phyloP scores from a whole-genome alignment of 2,797 vertebrate species.

The Sarcophilus harrisii region DNA sequence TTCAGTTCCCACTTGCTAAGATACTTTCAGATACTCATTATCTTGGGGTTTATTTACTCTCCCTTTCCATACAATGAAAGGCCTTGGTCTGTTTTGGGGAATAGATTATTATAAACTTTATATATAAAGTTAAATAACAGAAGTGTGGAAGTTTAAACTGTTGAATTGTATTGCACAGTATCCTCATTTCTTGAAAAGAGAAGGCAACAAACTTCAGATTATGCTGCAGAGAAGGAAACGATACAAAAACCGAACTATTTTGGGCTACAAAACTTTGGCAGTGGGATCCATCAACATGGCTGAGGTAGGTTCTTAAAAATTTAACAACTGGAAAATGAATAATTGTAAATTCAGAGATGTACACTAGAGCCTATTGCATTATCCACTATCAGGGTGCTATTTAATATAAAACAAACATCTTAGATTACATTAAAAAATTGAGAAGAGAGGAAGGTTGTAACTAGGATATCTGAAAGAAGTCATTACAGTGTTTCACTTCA shows the following conservation, averaged over 20 bases:
- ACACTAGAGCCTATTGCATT: not conserved
- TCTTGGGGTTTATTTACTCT: not conserved
- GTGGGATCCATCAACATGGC: conserved; percentile 96
- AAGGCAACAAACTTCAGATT: conserved; percentile 97
- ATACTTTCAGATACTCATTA: not conserved
- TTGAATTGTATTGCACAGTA: conserved; percentile 86
- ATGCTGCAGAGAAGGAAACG: conserved; percentile 96
- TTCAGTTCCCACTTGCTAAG: not conserved
- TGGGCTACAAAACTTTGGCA: conserved; percentile 97
- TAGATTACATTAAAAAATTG: not conserved
- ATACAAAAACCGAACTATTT: conserved; percentile 96
- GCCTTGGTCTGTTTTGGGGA: not conserved
- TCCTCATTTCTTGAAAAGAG: conserved; percentile 96
- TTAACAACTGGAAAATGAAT: not conserved
- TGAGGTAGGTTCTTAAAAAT: conserved; percentile 87
- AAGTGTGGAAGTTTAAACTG: not conserved
- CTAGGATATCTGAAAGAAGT: not conserved
- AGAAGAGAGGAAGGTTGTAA: not conserved
- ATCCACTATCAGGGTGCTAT: not conserved
- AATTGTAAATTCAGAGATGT: not conserved
- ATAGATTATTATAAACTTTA: not conserved
- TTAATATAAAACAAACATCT: not conserved
- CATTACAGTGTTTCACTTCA: not conserved
- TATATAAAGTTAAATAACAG: not conserved
- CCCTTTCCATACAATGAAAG: not conserved